phyloP scores from a whole-genome alignment of 2,113 vertebrate genomes.

The Serilophus lunatus region DNA sequence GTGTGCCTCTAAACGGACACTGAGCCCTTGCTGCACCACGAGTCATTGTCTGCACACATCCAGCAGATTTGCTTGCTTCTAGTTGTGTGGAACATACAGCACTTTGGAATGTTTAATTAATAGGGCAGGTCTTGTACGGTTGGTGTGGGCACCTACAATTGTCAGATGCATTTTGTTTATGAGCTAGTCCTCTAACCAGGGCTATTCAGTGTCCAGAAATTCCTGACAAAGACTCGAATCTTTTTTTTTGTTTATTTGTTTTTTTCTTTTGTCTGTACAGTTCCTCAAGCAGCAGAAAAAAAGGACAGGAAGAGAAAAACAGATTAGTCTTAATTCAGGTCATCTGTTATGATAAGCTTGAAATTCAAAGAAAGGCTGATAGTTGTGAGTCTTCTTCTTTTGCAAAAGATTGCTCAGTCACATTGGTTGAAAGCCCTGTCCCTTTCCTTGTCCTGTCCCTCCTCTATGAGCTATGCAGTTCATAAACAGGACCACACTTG shows the following conservation, averaged over 20 bases:
- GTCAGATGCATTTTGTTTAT: neutral
- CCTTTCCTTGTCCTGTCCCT: neutral
- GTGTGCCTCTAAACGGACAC: accelerated
- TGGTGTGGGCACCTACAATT: neutral
- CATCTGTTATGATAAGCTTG: neutral
- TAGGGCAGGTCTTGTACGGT: neutral
- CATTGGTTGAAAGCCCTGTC: accelerated
- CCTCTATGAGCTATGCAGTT: neutral
- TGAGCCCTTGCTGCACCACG: neutral
- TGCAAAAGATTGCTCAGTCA: neutral
- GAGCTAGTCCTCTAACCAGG: neutral
- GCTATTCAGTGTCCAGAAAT: neutral
- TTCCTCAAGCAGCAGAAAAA: neutral
- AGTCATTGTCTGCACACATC: accelerated
- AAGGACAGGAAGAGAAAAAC: accelerated
- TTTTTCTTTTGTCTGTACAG: neutral
- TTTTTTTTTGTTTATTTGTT: neutral
- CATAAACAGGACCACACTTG: neutral
- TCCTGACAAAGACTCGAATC: neutral
- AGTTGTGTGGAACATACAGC: neutral
- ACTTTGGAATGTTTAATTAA: neutral
- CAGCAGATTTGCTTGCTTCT: neutral
- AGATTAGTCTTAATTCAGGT: neutral
- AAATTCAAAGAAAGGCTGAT: neutral
- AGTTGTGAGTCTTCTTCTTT: neutral